Percentiles rank a stretch among this genome's conserved stretches.
Conservation (phyloP, 2,888 invertebrate genomes). For the Lucinisca nassula region DNA sequence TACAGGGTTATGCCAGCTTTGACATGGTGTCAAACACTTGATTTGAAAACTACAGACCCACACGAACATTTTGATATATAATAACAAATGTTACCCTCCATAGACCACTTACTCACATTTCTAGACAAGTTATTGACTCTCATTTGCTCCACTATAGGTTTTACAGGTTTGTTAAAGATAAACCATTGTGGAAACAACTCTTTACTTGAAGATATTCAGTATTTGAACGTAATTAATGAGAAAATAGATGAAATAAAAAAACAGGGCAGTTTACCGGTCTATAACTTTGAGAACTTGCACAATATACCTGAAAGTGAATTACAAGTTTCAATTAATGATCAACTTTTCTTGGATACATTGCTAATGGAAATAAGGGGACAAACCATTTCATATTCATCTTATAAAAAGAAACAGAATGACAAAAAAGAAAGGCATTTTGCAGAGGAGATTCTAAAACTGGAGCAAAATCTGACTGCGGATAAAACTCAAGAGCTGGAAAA, state of each 20-base stretch:
- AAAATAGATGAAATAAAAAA: constrained; percentile 20
- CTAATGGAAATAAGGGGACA: constrained; percentile 10
- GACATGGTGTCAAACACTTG: too few species aligned
- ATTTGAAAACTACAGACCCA: too few species aligned
- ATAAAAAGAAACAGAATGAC: neutral
- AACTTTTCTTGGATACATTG: constrained; percentile 25
- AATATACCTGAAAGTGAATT: constrained; percentile 7
- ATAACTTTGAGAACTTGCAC: constrained; percentile 1
- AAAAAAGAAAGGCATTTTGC: neutral
- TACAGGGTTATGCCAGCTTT: too few species aligned
- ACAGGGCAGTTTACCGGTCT: neutral
- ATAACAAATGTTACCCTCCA: too few species aligned
- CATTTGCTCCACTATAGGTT: too few species aligned
- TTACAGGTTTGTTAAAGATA: neutral
- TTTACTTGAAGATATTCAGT: neutral
- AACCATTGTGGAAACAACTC: neutral
- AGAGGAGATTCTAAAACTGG: neutral
- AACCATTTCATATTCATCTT: neutral
- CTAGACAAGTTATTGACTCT: too few species aligned
- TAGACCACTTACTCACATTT: too few species aligned
- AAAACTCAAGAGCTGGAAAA: neutral
- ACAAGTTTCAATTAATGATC: constrained; percentile 27
- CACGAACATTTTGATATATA: too few species aligned
- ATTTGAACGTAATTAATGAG: constrained; percentile 13
- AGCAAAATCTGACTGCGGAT: neutral